These are phyloP conservation scores for Nycticebus coucang DNA, from an alignment of 2,113 vertebrate species.

Conservation along the genomic window DNA sequence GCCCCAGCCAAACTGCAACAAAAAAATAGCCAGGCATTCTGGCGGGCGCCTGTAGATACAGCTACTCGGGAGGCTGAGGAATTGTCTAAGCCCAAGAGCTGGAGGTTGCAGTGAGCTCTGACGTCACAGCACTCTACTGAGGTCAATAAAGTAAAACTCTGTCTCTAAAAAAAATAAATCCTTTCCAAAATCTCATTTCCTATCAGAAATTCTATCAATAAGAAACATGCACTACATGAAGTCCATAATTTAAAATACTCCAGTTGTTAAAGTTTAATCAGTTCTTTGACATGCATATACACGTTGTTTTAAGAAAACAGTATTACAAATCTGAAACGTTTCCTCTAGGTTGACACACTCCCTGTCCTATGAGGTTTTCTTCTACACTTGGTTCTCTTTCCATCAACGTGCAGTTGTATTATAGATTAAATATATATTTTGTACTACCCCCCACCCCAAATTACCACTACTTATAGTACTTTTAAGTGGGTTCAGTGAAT, in stretches of 20 bases:
- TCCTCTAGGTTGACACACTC: neutral
- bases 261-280: neutral
- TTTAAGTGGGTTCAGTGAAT: neutral
- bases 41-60: no score
- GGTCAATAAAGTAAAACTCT: no score
- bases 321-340: neutral
- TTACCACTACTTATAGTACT: neutral
- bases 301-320: neutral
- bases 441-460: neutral
- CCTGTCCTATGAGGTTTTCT: neutral
- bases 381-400: neutral
- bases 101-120: no score
- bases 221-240: neutral
- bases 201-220: neutral
- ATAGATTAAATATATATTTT: neutral
- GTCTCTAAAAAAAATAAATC: neutral
- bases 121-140: no score
- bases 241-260: neutral
- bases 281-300: neutral
- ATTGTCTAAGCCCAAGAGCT: no score
- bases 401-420: neutral
- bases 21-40: no score
- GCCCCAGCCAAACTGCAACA: no score
- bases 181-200: neutral
- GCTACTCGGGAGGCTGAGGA: no score